Percentiles rank a stretch among this genome's conserved stretches.
These are phyloP conservation scores for Trachelus iudaicus DNA, from an alignment of 2,888 invertebrate species.

Conservation along the genomic window DNA sequence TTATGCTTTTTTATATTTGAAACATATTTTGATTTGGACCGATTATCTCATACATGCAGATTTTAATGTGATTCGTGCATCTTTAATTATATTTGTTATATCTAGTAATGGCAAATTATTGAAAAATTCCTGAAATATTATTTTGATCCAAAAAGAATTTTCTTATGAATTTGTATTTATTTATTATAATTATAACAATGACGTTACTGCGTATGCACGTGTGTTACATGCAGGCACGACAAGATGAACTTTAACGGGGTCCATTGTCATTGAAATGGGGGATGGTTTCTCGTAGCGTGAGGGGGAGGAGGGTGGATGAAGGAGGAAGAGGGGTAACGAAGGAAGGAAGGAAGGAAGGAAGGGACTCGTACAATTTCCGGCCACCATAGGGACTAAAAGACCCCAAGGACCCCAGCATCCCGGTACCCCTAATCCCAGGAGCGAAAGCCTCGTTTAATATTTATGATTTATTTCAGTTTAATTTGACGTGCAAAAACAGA, in stretches of 20 bases:
- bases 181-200: no score
- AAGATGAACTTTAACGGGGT: neutral
- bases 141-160: no score
- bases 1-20: no score
- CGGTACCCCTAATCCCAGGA: constrained; percentile 59
- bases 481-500: constrained; percentile 61
- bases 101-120: no score
- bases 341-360: constrained; percentile 34
- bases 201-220: neutral
- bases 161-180: no score
- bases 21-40: no score
- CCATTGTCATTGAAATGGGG: constrained; percentile 60
- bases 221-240: neutral
- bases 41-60: no score
- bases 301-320: neutral
- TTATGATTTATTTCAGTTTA: constrained; percentile 66
- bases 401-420: constrained; percentile 8
- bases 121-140: no score
- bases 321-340: neutral
- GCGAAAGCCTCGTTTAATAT: constrained; percentile 65
- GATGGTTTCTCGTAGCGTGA: neutral
- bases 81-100: no score
- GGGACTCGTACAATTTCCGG: constrained; percentile 58
- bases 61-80: no score
- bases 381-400: constrained; percentile 20